Conservation (phyloP, 1,140 invertebrate species). For the Halyomorpha halys region DNA sequence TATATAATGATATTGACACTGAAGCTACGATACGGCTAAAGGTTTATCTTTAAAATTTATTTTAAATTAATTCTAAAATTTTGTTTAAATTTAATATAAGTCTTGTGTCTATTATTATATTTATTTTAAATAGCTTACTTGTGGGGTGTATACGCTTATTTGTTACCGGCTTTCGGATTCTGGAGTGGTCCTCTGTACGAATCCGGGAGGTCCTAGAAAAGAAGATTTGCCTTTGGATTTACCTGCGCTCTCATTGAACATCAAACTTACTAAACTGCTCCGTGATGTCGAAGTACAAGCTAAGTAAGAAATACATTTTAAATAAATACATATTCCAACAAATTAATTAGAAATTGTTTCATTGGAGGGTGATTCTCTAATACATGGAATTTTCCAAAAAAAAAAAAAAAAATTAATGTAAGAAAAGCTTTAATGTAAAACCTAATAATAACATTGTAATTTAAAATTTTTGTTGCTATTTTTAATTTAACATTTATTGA, state of each 20-base stretch:
- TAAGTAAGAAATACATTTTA: conserved; percentile 50
- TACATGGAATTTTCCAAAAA: too few species aligned
- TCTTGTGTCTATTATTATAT: neutral
- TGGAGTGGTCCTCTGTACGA: conserved; percentile 54
- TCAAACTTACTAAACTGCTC: conserved; percentile 69
- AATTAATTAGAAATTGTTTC: too few species aligned
- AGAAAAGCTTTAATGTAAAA: too few species aligned
- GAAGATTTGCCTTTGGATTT: conserved; percentile 46
- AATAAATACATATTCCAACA: too few species aligned
- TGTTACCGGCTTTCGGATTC: conserved; percentile 70
- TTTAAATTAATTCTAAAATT: neutral
- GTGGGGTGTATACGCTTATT: conserved; percentile 76
- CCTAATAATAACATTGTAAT: too few species aligned
- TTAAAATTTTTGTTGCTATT: too few species aligned
- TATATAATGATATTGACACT: conserved; percentile 81
- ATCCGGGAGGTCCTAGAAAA: conserved; percentile 40
- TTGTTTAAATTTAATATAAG: neutral
- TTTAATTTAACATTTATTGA: too few species aligned
- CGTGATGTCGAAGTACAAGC: conserved; percentile 91
- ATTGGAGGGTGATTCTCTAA: too few species aligned
- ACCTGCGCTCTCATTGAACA: conserved; percentile 46
- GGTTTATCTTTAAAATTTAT: conserved; percentile 41
- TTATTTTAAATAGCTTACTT: conserved; percentile 56
- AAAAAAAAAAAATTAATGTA: too few species aligned
- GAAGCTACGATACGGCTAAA: conserved; percentile 76